Evolutionary conservation across 1,140 invertebrate genomes (phyloP), one percentile per base, ranked within the genome.

Genomic region (Brachionus angularis): DNA sequence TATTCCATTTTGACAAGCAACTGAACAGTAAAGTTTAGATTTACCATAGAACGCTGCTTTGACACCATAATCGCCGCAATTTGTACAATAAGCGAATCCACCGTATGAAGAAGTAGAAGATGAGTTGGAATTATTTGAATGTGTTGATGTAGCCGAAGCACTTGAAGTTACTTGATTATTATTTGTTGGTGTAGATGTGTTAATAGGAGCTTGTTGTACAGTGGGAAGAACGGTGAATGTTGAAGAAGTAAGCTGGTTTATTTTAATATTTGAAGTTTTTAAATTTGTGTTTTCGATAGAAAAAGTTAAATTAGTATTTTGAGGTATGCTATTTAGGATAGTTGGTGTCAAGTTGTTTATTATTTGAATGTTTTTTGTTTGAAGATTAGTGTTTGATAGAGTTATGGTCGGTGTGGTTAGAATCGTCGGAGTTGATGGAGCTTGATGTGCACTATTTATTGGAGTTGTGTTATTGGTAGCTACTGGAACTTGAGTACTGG

Each of bases 41-140:
- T 89, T 89, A 10, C 89, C 91, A 76, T 92, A 91, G 81, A 92
- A 92, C 2, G 89, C 88, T 80, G 91, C 89, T 79, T 91, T 91
- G 5, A 91, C 89, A 72, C 90, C 90, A 74, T 91, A 89, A 31
- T 89, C 88, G 55, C 90, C 90, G 81, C 90, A 93, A 79, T 89
- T 89, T 80, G 90, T 88, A 85, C 90, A 92, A 33, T 91, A 88
- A 76, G 89, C 89, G 27, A 58, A 58, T 58, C 53, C 53, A 14
- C 53, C 53, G 39, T 58, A 58, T n/a, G n/a, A n/a, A n/a, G n/a
- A n/a, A n/a, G n/a, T n/a, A n/a, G n/a, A n/a, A n/a, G n/a, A n/a
- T n/a, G n/a, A n/a, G n/a, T n/a, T n/a, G n/a, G n/a, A n/a, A n/a
- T n/a, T n/a, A n/a, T n/a, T n/a, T n/a, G n/a, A n/a, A n/a, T n/a